Evolutionary conservation across 1,140 invertebrate genomes (phyloP).

Genomic region (Telenomus remus): DNA sequence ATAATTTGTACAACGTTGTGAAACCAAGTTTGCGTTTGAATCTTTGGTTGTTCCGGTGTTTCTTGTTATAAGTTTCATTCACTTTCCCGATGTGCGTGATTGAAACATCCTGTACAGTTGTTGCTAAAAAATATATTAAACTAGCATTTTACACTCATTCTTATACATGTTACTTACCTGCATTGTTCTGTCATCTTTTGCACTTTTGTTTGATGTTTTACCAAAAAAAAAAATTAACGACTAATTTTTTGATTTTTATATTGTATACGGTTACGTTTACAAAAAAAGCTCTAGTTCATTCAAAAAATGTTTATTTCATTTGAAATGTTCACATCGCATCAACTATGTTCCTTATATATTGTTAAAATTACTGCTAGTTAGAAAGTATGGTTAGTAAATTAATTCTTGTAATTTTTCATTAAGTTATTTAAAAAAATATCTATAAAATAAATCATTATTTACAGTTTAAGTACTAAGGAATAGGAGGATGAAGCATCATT

Average conservation of each 20-base stretch:
- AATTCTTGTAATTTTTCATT: slow-evolving; percentile 11
- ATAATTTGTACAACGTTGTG: neutral
- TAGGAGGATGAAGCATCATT: slow-evolving; percentile 37
- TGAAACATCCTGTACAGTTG: slow-evolving; percentile 73
- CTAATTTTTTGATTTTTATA: neutral
- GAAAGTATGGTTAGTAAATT: slow-evolving; percentile 24
- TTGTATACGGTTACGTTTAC: neutral
- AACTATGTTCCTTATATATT: neutral
- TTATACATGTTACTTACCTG: slow-evolving; percentile 51
- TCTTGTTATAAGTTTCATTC: slow-evolving; percentile 43
- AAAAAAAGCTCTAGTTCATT: slow-evolving; percentile 24
- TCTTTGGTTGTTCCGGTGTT: slow-evolving; percentile 3
- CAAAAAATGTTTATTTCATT: slow-evolving; percentile 38
- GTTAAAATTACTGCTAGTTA: slow-evolving; percentile 31
- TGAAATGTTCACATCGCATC: neutral
- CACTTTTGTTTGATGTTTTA: neutral
- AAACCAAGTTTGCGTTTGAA: slow-evolving; percentile 11
- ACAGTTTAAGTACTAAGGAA: slow-evolving; percentile 47
- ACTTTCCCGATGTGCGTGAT: slow-evolving; percentile 69
- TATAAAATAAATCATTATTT: slow-evolving; percentile 53
- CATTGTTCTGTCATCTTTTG: neutral
- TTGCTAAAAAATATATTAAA: slow-evolving; percentile 76
- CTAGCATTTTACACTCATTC: slow-evolving; percentile 73
- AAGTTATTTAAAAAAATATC: slow-evolving; percentile 37
- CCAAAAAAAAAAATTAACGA: no score